Percentiles rank a stretch among this genome's conserved stretches.
Evolutionary conservation across 2,113 vertebrate species (phyloP).

Genomic region (Equus quagga): DNA sequence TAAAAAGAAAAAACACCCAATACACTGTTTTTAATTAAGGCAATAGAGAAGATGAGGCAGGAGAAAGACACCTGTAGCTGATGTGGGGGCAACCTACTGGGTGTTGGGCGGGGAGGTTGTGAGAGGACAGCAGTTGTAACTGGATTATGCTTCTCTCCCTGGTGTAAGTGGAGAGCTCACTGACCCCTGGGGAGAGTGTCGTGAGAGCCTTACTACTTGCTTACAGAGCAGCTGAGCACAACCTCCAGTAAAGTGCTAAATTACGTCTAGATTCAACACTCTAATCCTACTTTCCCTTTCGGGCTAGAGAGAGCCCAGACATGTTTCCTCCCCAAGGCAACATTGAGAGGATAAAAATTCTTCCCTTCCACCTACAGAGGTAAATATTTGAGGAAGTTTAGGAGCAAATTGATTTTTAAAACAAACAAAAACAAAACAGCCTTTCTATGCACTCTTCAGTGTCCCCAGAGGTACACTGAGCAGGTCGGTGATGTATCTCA

Average conservation of each 20-base stretch:
- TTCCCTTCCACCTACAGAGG: constrained; percentile 9
- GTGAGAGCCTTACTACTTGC: background rate
- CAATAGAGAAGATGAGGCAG: background rate
- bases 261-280: background rate
- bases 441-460: constrained; percentile 20
- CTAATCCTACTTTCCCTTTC: background rate
- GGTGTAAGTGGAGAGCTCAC: background rate
- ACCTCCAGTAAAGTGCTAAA: background rate
- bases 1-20: background rate
- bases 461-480: constrained; percentile 15
- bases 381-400: constrained; percentile 76
- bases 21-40: background rate
- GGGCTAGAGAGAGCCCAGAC: background rate
- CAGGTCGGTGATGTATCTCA: background rate
- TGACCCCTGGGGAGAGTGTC: background rate
- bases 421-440: constrained; percentile 69
- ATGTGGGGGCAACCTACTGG: too few relatives aligned
- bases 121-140: background rate
- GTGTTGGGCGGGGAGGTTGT: accelerated
- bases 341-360: constrained; percentile 15
- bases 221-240: background rate
- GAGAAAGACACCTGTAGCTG: background rate
- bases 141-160: background rate
- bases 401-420: constrained; percentile 65
- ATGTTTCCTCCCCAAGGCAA: constrained; percentile 46